phyloP scores from a whole-genome alignment of 2,888 invertebrate species.

The Limenitis camilla region DNA sequence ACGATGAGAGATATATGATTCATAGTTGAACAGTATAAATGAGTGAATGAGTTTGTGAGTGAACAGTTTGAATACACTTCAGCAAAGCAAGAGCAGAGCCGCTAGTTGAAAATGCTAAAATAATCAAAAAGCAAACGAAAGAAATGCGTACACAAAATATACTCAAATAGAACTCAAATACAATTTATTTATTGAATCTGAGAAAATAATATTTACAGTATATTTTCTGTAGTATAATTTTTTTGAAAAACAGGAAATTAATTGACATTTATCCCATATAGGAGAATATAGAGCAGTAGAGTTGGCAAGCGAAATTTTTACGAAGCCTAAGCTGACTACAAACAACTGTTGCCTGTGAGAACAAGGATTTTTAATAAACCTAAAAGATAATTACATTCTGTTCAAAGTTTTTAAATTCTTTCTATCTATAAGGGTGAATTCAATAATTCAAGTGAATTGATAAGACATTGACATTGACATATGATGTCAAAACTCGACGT shows the following conservation, averaged over 20 bases:
- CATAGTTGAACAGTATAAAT: too few species aligned
- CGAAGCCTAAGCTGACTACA: conserved; percentile 12
- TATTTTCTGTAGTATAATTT: neutral
- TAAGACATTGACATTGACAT: too few species aligned
- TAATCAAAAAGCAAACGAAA: too few species aligned
- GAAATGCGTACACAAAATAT: too few species aligned
- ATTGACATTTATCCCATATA: conserved; percentile 17
- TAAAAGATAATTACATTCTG: neutral
- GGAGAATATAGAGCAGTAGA: conserved; percentile 1
- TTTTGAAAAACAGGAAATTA: conserved; percentile 6
- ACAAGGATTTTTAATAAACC: conserved; percentile 21
- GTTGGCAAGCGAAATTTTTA: conserved; percentile 14
- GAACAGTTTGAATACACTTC: too few species aligned
- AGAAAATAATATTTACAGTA: neutral
- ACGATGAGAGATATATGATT: too few species aligned
- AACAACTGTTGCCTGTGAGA: conserved; percentile 20
- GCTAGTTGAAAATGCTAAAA: too few species aligned
- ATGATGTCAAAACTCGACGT: too few species aligned
- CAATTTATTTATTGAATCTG: neutral
- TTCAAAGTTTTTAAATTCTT: neutral
- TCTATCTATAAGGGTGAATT: neutral
- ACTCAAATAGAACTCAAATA: neutral
- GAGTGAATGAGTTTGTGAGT: too few species aligned
- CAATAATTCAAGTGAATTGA: too few species aligned
- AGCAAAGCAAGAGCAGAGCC: too few species aligned